Base-by-base conservation (phyloP, 2,797 vertebrate species). In the Acanthis flammea region DNA sequence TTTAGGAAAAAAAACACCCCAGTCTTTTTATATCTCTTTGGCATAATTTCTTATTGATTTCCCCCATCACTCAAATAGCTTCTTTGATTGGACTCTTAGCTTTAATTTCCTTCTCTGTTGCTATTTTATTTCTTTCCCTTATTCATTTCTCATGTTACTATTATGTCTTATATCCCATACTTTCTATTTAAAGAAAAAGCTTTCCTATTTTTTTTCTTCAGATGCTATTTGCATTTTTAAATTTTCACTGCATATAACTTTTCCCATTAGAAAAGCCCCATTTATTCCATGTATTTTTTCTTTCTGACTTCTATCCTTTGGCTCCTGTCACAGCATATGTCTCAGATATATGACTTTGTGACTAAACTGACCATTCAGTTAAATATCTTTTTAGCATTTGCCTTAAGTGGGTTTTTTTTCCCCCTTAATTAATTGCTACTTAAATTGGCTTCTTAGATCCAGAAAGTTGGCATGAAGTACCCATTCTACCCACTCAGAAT, bases 401-500 rank as follows among this genome's bases (percentile, higher is more conserved):
- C 24, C n/a, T 57, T 66, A 51, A 37, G 6, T 5, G 0, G 0
- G 30, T 44, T 25, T 35, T 28, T n/a, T 3, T 0, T 2, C 3
- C 7, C 7, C 7, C 7, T 70, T 90, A 53, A 77, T 70, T 85
- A 14, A n/a, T 39, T 84, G 12, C 57, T 74, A 14, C 19, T 45
- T 58, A 63, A 63, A 10, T 57, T 76, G 57, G 10, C 33, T 77
- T 63, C 41, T 62, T 57, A 74, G 10, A 74, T 53, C 17, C 41
- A 90, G 65, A 70, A 66, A 4, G 24, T 10, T 92, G 10, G 4
- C 39, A 14, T 77, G 35, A 15, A 28, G 47, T 47, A 60, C 51
- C 14, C 6, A 1, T 72, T 81, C 39, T 47, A 19, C 47, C 33
- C 45, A 61, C 33, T 74, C 53, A 86, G 10, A 54, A 53, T 53